These are phyloP conservation scores for Pteropus rufus DNA, from an alignment of 2,797 vertebrate species.

Conservation along the genomic window DNA sequence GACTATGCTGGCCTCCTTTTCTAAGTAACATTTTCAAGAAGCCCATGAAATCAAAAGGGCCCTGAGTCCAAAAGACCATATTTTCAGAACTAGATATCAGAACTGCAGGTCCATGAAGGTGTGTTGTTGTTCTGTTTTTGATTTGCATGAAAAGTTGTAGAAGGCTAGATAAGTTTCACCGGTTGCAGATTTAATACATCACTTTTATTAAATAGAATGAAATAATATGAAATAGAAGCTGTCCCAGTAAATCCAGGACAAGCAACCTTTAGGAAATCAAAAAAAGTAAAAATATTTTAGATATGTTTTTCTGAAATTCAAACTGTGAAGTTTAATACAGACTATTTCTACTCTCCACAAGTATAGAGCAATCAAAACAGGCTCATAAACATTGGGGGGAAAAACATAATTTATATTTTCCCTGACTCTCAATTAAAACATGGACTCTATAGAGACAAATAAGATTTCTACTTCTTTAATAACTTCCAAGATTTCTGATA, in stretches of 20 bases:
- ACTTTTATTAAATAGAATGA: slow-evolving; percentile 1
- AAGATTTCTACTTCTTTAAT: not conserved
- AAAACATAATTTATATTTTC: not conserved
- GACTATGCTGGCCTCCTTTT: not conserved
- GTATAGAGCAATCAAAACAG: not conserved
- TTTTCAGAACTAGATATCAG: slow-evolving; percentile 8
- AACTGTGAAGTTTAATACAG: not conserved
- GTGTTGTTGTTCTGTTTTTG: not conserved
- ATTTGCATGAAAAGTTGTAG: not conserved
- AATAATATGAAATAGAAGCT: not conserved
- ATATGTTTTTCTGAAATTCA: not conserved
- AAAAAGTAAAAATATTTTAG: not conserved
- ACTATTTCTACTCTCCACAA: not conserved
- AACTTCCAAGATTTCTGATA: not conserved
- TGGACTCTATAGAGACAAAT: not conserved
- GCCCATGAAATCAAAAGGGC: not conserved
- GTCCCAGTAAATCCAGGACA: not conserved
- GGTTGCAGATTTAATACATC: not conserved
- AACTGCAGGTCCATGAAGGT: not conserved
- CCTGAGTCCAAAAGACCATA: not conserved
- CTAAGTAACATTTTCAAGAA: not conserved
- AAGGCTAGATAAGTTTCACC: not conserved
- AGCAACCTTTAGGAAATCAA: not conserved
- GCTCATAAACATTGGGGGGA: not conserved
- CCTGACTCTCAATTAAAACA: not conserved